Evolutionary conservation across 2,888 invertebrate species (phyloP), one percentile per base, ranked within the genome.

Genomic region (Drosophila kuntzei): DNA sequence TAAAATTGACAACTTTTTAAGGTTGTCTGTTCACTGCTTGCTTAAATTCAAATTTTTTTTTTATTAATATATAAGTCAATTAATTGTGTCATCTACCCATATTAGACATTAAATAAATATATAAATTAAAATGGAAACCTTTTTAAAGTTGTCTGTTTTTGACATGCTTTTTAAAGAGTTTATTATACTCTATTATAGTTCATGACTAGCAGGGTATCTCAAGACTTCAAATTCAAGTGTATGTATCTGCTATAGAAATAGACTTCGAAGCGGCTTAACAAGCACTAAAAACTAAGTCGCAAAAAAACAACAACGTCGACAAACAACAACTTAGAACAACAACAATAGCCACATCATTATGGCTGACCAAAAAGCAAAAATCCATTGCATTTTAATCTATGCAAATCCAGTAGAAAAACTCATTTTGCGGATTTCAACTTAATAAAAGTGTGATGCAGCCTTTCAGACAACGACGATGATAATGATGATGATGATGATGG

Each of bases 321-420:
- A 44, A 37, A 11, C 29, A 5, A 18, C 11, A 34, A 18, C 39
- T 32, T 12, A 5, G 3, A 32, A 32, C 29, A 41, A 22, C 49
- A 63, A 57, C 51, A 68, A 67, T 54, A 63, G 65, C 37, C 66
- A 71, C 71, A 62, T 64, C 64, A 76, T 72, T 67, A 79, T 67
- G 64, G 59, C 54, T 61, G 62, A 51, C 68, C 67, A 58, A 71
- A 67, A 78, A 57, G n/a, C 62, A 60, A 57, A 54, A 60, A 46
- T 49, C 51, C 80, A 80, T 68, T 69, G 70, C 86, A 77, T 58
- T 58, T 74, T 85, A 87, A 89, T 82, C 83, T 87, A 87, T 87
- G 85, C 83, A 86, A 86, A 86, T 89, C 80, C 73, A 39, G 49
- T 71, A 64, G 73, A 79, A 86, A 78, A 85, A 80, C 80, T 89